These are phyloP conservation scores for Prietella phreatophila DNA, from an alignment of 2,113 vertebrate species.

Conservation along the genomic window DNA sequence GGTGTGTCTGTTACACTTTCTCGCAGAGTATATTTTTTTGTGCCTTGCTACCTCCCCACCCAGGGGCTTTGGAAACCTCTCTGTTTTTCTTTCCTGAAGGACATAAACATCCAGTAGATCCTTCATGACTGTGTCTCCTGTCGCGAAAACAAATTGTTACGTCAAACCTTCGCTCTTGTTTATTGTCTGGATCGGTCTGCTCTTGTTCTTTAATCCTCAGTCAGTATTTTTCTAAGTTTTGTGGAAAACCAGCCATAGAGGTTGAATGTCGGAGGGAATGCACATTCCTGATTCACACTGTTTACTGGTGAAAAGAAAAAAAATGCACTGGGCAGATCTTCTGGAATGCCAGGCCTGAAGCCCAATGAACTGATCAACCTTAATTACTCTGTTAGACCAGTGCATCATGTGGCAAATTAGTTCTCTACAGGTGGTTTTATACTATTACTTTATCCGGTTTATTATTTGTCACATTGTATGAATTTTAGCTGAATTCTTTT, in stretches of 20 bases:
- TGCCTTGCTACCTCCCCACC: constrained; percentile 42
- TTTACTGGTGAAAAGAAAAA: constrained; percentile 4
- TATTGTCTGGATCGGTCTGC: constrained; percentile 5
- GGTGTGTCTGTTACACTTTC: constrained; percentile 20
- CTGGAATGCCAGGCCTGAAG: constrained; percentile 2
- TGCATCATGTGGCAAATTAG: neutral
- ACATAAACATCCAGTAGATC: constrained; percentile 32
- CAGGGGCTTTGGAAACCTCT: constrained; percentile 22
- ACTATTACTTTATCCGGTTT: neutral
- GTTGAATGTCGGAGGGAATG: neutral
- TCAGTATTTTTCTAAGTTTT: neutral
- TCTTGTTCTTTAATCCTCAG: neutral
- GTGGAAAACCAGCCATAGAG: neutral
- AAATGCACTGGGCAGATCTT: neutral
- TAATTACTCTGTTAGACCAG: constrained; percentile 28
- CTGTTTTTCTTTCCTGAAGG: constrained; percentile 46
- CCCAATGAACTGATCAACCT: constrained; percentile 22
- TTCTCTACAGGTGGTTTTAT: neutral
- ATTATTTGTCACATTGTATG: neutral
- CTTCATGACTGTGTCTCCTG: constrained; percentile 20
- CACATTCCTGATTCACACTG: neutral
- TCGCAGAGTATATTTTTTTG: neutral
- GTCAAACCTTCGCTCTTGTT: constrained; percentile 15
- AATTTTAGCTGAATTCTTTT: neutral
- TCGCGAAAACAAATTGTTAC: constrained; percentile 44